phyloP scores from a whole-genome alignment of 2,888 invertebrate species.

The Acanthosepion lycidas region DNA sequence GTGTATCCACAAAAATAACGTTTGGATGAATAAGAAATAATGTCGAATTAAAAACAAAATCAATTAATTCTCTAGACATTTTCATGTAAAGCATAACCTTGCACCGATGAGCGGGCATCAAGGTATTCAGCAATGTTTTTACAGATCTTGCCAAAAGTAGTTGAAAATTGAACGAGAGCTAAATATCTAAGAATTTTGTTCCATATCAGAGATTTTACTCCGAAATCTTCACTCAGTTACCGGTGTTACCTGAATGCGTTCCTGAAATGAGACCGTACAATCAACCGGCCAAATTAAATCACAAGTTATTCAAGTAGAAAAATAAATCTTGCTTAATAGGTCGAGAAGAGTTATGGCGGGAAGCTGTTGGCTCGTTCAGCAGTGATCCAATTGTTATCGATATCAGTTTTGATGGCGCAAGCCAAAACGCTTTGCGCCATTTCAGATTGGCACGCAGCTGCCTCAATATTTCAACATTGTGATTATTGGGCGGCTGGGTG shows the following conservation, averaged over 20 bases:
- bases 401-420: not conserved
- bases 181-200: too few relatives aligned
- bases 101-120: not conserved
- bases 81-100: too few relatives aligned
- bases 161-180: not conserved
- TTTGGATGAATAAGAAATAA: too few relatives aligned
- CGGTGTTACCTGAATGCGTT: not conserved
- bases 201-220: not conserved
- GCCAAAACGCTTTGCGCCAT: conserved; percentile 4
- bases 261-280: not conserved
- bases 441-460: not conserved
- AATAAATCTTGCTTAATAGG: not conserved
- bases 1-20: too few relatives aligned
- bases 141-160: not conserved
- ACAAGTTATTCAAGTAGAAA: not conserved
- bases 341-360: not conserved
- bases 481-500: not conserved
- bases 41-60: too few relatives aligned
- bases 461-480: conserved; percentile 33
- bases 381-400: not conserved
- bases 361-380: not conserved
- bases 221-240: not conserved
- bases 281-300: not conserved
- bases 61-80: too few relatives aligned
- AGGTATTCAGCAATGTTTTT: not conserved